A percentile compares a stretch with the other conserved stretches of the same genome.
Conservation (phyloP, 35 echinoderm and acorn worm species). For the Acanthaster planci region DNA sequence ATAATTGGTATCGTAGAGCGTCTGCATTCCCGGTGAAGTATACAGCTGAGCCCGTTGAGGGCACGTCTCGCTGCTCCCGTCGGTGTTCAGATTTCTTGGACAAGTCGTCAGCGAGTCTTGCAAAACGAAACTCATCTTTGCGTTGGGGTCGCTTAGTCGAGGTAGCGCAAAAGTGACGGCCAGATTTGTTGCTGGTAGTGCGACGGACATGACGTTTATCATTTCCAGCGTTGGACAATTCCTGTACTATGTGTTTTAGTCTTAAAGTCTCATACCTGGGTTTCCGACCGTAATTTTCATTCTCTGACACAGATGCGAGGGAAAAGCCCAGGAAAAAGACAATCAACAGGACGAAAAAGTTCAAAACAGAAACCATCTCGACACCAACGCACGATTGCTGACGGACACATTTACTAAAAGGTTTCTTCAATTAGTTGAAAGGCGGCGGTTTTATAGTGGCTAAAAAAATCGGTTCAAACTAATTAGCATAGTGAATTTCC, state of each 20-base stretch:
- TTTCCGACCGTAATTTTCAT: neutral
- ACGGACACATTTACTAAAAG: too few species aligned
- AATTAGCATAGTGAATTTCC: too few species aligned
- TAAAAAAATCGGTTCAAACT: too few species aligned
- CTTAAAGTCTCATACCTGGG: neutral
- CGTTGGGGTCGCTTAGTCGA: neutral
- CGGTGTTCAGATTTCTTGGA: neutral
- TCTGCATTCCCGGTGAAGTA: constrained; percentile 30
- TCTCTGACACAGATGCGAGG: neutral
- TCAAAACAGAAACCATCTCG: neutral
- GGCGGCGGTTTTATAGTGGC: too few species aligned
- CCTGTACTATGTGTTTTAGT: neutral
- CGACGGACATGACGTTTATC: neutral
- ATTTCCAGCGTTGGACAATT: neutral
- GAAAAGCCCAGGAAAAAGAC: neutral
- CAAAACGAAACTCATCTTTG: neutral
- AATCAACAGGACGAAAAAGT: neutral
- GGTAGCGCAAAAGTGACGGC: neutral
- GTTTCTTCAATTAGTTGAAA: too few species aligned
- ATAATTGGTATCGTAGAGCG: neutral
- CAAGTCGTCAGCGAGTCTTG: neutral
- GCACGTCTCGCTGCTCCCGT: neutral
- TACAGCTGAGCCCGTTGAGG: neutral
- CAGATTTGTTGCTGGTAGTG: neutral
- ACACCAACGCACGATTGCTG: neutral